These are phyloP conservation scores for Dendrolimus punctatus DNA, from an alignment of 1,140 invertebrate species.

Conservation along the genomic window DNA sequence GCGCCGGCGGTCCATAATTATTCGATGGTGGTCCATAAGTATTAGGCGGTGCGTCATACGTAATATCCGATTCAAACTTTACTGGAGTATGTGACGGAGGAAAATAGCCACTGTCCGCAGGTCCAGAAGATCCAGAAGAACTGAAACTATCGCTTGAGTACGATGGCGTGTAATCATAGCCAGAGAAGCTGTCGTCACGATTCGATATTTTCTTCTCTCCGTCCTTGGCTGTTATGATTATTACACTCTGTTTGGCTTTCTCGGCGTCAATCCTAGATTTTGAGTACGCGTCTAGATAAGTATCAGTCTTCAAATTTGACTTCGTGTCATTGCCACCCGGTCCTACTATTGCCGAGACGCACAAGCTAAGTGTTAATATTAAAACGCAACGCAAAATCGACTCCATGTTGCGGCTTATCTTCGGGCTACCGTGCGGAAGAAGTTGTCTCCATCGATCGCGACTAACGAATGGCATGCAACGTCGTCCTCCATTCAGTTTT, in stretches of 20 bases:
- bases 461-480: constrained; percentile 57
- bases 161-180: constrained; percentile 53
- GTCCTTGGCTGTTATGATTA: constrained; percentile 62
- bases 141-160: constrained; percentile 40
- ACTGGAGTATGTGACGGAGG: constrained; percentile 29
- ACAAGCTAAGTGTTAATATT: constrained; percentile 33
- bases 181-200: constrained; percentile 53
- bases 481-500: constrained; percentile 58
- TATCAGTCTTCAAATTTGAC: constrained; percentile 42
- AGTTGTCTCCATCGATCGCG: constrained; percentile 61
- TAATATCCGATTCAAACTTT: constrained; percentile 53
- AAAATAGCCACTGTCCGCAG: constrained; percentile 32
- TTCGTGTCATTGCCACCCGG: constrained; percentile 43
- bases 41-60: constrained; percentile 48
- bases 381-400: constrained; percentile 28
- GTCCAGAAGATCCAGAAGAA: constrained; percentile 32
- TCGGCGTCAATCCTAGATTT: constrained; percentile 60
- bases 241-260: constrained; percentile 58
- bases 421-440: constrained; percentile 42
- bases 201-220: constrained; percentile 58
- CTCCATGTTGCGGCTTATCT: constrained; percentile 39
- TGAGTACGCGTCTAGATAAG: constrained; percentile 59
- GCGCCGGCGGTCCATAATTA: constrained; percentile 30
- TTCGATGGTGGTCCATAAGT: constrained; percentile 49
- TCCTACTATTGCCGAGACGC: constrained; percentile 48